A percentile compares a stretch with the other conserved stretches of the same genome.
Evolutionary conservation across 2,888 invertebrate species (phyloP).

Genomic region (Helicoverpa assulta): DNA sequence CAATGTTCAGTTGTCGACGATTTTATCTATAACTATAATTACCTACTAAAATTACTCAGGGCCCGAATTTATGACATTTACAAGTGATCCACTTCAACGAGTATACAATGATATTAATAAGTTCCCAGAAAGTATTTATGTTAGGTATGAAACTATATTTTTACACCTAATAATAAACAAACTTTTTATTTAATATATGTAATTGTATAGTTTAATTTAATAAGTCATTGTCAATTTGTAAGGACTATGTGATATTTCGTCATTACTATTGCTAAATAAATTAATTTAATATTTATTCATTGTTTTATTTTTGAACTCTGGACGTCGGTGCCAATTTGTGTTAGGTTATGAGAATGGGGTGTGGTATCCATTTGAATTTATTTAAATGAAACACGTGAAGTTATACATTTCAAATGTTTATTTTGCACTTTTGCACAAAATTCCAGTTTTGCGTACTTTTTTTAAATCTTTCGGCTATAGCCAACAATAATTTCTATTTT

Average conservation of each 20-base stretch:
- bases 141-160: conserved; percentile 40
- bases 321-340: too few relatives aligned
- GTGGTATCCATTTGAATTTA: too few relatives aligned
- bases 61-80: too few relatives aligned
- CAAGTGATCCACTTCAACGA: too few relatives aligned
- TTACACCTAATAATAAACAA: conserved; percentile 29
- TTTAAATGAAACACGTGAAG: background rate
- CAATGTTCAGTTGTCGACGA: too few relatives aligned
- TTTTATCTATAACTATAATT: too few relatives aligned
- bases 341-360: too few relatives aligned
- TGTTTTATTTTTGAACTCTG: conserved; percentile 7
- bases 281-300: conserved; percentile 65
- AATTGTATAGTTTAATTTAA: conserved; percentile 61
- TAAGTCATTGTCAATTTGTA: conserved; percentile 79
- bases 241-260: conserved; percentile 85
- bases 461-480: background rate
- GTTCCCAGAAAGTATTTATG: conserved; percentile 36
- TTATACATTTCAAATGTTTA: background rate
- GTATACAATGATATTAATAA: too few relatives aligned
- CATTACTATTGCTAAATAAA: conserved; percentile 82
- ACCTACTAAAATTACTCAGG: too few relatives aligned
- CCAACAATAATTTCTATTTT: background rate
- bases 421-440: conserved; percentile 1
- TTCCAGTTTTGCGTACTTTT: conserved; percentile 1
- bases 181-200: conserved; percentile 49